These are phyloP conservation scores for Lynx canadensis DNA, from an alignment of 2,113 vertebrate genomes.

Conservation along the genomic window DNA sequence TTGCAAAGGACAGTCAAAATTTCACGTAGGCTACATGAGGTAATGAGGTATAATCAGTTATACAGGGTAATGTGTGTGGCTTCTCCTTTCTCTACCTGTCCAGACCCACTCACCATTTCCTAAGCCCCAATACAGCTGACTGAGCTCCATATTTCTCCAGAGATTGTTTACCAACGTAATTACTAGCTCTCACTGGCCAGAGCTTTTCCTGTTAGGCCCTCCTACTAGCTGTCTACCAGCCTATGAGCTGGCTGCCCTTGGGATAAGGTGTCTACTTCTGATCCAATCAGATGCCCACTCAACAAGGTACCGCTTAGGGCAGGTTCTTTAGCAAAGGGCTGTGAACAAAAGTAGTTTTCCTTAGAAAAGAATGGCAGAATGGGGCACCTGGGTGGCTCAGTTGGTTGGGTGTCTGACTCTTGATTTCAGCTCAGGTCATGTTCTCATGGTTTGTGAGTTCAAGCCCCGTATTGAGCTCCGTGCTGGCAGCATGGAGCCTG, in stretches of 20 bases:
- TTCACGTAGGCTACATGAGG: background rate
- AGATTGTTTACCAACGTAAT: background rate
- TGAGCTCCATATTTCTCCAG: background rate
- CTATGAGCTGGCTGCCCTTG: background rate
- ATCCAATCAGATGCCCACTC: background rate
- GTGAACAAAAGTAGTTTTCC: background rate
- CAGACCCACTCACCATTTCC: background rate
- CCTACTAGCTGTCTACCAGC: background rate
- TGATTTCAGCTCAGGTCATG: too few relatives aligned
- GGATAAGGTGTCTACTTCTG: background rate
- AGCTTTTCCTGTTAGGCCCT: background rate
- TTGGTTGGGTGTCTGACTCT: too few relatives aligned
- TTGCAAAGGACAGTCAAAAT: slow-evolving; percentile 58
- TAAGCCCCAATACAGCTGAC: background rate
- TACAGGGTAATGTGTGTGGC: background rate
- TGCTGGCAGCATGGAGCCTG: too few relatives aligned
- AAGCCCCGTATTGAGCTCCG: too few relatives aligned
- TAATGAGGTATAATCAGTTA: background rate
- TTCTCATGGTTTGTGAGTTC: too few relatives aligned
- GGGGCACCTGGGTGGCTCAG: too few relatives aligned
- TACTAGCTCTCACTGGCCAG: background rate
- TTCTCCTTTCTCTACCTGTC: background rate
- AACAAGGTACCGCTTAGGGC: background rate
- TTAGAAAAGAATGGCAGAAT: background rate
- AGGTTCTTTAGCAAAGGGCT: background rate